phyloP scores from a whole-genome alignment of 1,140 invertebrate genomes.

The Macrobrachium rosenbergii region DNA sequence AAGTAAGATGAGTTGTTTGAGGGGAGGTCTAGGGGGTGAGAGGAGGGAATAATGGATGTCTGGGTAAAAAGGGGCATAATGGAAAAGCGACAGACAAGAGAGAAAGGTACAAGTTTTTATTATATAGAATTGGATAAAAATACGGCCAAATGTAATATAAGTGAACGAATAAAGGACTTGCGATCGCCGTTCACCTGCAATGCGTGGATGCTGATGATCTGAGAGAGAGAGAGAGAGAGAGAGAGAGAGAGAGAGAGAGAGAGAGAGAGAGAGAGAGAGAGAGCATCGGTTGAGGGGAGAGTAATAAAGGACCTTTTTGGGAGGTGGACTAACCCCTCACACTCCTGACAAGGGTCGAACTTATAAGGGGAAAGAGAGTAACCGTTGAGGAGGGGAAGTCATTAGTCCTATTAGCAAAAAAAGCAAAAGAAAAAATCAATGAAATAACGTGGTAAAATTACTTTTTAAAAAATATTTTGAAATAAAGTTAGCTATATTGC shows the following conservation, averaged over 20 bases:
- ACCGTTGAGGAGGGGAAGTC: no score
- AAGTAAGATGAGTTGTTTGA: neutral
- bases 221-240: constrained; percentile 9
- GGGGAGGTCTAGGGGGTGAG: neutral
- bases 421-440: no score
- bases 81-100: neutral
- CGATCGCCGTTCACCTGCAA: neutral
- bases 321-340: neutral
- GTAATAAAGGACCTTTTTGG: constrained; percentile 19
- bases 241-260: neutral
- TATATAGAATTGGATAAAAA: neutral
- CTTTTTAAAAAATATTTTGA: no score
- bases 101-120: no score
- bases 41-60: neutral
- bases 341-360: no score
- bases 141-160: neutral
- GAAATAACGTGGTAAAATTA: no score
- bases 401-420: no score
- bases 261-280: neutral
- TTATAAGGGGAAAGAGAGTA: no score
- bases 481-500: no score
- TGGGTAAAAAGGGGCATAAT: neutral
- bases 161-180: neutral
- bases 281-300: constrained; percentile 5
- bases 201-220: neutral